phyloP scores from a whole-genome alignment of 2,113 vertebrate genomes.

The Bubo bubo region DNA sequence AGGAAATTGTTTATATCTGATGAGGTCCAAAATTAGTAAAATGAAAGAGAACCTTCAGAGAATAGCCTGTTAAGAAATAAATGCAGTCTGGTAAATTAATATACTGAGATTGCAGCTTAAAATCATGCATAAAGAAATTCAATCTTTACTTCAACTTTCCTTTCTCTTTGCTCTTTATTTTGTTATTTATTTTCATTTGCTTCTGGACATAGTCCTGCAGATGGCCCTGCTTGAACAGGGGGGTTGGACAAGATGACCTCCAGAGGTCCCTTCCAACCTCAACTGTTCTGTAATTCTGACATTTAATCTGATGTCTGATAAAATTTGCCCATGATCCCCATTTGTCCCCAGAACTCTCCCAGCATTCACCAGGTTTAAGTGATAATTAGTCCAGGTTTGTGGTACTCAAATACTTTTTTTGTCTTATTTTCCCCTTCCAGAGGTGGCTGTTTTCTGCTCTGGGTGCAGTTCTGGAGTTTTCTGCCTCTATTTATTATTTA shows the following conservation, averaged over 20 bases:
- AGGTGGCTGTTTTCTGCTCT: not conserved
- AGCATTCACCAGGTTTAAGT: not conserved
- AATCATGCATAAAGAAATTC: not conserved
- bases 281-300: not conserved
- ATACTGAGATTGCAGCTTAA: not conserved
- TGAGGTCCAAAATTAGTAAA: not conserved
- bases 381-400: not conserved
- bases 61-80: not conserved
- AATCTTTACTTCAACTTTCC: not conserved
- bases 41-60: not conserved
- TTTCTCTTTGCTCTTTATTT: not conserved
- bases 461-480: not conserved
- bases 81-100: not conserved
- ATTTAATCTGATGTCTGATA: not conserved
- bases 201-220: not conserved
- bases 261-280: not conserved
- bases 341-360: not conserved
- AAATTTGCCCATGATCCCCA: not conserved
- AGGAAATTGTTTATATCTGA: not conserved
- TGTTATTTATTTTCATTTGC: not conserved
- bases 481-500: not conserved
- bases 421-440: not conserved
- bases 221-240: not conserved
- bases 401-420: not conserved
- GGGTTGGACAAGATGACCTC: not conserved